Percentiles rank a stretch among this genome's conserved stretches.
These are phyloP conservation scores for Helicoverpa armigera DNA, from an alignment of 1,140 invertebrate genomes.

Conservation along the genomic window DNA sequence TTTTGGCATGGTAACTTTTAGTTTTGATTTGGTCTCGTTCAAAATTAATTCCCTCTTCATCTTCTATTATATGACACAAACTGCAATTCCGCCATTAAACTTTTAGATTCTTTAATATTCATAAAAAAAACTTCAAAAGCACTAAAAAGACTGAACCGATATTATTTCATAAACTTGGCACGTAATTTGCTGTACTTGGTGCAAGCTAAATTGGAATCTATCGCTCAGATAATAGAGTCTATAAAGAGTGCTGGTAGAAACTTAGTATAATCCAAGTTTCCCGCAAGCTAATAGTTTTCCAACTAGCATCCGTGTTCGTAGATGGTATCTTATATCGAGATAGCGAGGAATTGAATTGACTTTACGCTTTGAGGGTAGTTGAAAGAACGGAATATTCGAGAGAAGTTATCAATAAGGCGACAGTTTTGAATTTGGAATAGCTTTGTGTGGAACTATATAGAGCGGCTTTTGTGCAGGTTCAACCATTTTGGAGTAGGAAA, in stretches of 20 bases:
- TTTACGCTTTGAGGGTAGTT: slow-evolving; percentile 4
- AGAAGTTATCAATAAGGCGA: slow-evolving; percentile 8
- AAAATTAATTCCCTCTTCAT: too few species aligned
- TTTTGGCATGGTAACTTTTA: too few species aligned
- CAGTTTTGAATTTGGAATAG: slow-evolving; percentile 4
- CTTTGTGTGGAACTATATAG: neutral
- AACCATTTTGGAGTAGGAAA: too few species aligned
- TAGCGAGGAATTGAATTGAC: slow-evolving; percentile 35
- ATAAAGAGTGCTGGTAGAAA: neutral
- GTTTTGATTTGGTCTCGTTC: too few species aligned
- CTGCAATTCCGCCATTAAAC: neutral
- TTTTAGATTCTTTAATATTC: slow-evolving; percentile 23
- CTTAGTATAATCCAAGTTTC: slow-evolving; percentile 25
- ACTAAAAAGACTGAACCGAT: slow-evolving; percentile 9
- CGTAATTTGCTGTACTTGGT: neutral
- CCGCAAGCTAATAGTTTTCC: slow-evolving; percentile 40
- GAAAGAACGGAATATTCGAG: slow-evolving; percentile 25
- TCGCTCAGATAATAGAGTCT: neutral
- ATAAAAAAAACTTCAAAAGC: slow-evolving; percentile 19
- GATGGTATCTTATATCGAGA: slow-evolving; percentile 35
- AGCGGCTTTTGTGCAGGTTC: neutral
- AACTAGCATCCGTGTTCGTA: slow-evolving; percentile 37
- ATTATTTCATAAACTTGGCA: slow-evolving; percentile 28
- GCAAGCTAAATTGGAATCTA: slow-evolving; percentile 12
- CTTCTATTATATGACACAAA: too few species aligned